phyloP scores from a whole-genome alignment of 2,888 invertebrate genomes.

The Sesamia inferens region DNA sequence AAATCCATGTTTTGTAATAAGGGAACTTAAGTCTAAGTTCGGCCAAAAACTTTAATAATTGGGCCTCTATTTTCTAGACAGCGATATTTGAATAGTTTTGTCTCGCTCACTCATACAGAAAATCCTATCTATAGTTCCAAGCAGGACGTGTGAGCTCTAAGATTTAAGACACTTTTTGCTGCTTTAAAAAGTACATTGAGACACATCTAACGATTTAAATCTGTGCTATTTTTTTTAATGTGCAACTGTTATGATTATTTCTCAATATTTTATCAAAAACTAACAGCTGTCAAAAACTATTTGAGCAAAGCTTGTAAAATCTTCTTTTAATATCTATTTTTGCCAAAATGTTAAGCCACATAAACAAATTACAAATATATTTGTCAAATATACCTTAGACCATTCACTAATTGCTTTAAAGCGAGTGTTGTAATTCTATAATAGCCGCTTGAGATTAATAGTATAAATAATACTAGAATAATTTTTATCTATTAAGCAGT shows the following conservation, averaged over 20 bases:
- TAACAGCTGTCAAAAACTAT: conserved; percentile 6
- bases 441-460: conserved; percentile 44
- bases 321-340: background rate
- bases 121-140: background rate
- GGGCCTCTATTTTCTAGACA: background rate
- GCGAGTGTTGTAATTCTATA: conserved; percentile 22
- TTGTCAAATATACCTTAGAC: conserved; percentile 54
- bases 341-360: conserved; percentile 48
- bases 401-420: conserved; percentile 30
- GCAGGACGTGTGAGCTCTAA: background rate
- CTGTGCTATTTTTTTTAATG: background rate
- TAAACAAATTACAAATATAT: conserved; percentile 51
- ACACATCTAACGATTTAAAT: background rate
- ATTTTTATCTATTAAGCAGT: background rate
- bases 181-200: too few relatives aligned
- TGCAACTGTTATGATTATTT: background rate
- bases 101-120: background rate
- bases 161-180: too few relatives aligned
- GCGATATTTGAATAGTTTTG: background rate
- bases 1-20: too few relatives aligned
- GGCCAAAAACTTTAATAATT: background rate
- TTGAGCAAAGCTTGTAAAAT: conserved; percentile 40
- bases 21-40: too few relatives aligned
- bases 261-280: conserved; percentile 3
- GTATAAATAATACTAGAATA: conserved; percentile 32